Conservation (phyloP, 2,888 invertebrate species). For the Thelaira solivaga region DNA sequence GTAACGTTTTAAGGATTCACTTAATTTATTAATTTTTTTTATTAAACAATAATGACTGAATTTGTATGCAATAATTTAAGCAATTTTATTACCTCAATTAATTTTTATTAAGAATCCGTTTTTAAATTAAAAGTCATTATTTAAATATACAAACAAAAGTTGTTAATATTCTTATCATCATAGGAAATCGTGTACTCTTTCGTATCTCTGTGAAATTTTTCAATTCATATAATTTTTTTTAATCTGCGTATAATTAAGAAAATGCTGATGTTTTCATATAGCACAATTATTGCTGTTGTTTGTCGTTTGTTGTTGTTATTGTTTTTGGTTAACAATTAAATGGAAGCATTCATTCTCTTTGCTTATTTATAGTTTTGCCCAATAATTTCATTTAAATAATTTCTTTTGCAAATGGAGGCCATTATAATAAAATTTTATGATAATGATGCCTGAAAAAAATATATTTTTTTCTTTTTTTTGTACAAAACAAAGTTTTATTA, state of each 20-base stretch:
- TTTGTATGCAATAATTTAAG: too few relatives aligned
- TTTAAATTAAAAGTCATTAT: too few relatives aligned
- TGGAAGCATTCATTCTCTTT: conserved; percentile 18
- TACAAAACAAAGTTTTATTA: conserved; percentile 30
- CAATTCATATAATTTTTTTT: conserved; percentile 4
- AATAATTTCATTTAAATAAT: conserved; percentile 34
- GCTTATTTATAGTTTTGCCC: conserved; percentile 16
- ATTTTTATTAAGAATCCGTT: too few relatives aligned
- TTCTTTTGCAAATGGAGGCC: conserved; percentile 5
- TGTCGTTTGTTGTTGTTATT: neutral
- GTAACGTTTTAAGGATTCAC: too few relatives aligned
- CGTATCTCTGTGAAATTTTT: neutral
- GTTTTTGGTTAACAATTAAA: conserved; percentile 17
- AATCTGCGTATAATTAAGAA: conserved; percentile 47
- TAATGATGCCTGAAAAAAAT: conserved; percentile 1
- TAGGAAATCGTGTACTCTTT: neutral
- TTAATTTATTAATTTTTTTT: too few relatives aligned
- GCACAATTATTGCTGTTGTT: neutral
- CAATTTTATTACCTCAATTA: too few relatives aligned
- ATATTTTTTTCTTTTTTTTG: too few relatives aligned
- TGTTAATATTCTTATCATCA: too few relatives aligned
- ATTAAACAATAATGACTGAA: too few relatives aligned
- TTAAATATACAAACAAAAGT: too few relatives aligned
- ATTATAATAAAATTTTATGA: conserved; percentile 51
- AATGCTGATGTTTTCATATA: conserved; percentile 46